Base-by-base conservation (phyloP, 2,113 vertebrate species). In the Odobenus rosmarus region DNA sequence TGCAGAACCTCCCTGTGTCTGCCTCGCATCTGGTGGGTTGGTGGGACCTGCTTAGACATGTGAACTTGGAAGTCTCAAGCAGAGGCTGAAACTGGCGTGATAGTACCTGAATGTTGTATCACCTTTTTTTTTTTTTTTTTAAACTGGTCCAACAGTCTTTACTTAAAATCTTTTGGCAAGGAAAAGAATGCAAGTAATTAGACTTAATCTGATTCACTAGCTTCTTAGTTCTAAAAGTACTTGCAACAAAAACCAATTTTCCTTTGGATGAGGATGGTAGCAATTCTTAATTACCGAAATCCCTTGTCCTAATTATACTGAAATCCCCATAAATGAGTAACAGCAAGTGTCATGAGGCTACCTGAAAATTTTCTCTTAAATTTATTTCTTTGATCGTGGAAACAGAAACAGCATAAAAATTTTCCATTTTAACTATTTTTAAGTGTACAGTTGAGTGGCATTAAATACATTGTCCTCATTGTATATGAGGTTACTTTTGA, bases 171-270 rank as follows among this genome's bases (percentile, higher is more conserved):
- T 98, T 96, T 97, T 93, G 98, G 98, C 96, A 98, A 98, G 96
- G 98, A 98, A 97, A 91, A 98, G 98, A 99, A 98, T 98, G 98
- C 98, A 97, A 98, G 96, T 98, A 98, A 98, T 98, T 97, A 98
- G 97, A 80, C 96, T 98, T 98, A 98, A 98, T 96, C 95, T 93
- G 98, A 98, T 97, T 98, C 96, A 98, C 81, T 98, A 99, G 87
- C 79, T 98, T 92, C 67, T 97, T 96, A 93, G 97, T 98, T 99
- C 97, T 33, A 67, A 67, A 67, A 33, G 62, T 31, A 33, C 62
- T 67, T 67, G 31, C 14, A 67, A 16, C 6, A 33, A 98, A 98
- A 98, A 96, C 77, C 88, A 96, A 92, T 88, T 96, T 97, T 98
- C 94, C 87, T 62, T 87, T 77, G 5, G 33, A 33, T n/a, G 24